Evolutionary conservation across 1,140 invertebrate species (phyloP).

Genomic region (Agraylea sexmaculata): DNA sequence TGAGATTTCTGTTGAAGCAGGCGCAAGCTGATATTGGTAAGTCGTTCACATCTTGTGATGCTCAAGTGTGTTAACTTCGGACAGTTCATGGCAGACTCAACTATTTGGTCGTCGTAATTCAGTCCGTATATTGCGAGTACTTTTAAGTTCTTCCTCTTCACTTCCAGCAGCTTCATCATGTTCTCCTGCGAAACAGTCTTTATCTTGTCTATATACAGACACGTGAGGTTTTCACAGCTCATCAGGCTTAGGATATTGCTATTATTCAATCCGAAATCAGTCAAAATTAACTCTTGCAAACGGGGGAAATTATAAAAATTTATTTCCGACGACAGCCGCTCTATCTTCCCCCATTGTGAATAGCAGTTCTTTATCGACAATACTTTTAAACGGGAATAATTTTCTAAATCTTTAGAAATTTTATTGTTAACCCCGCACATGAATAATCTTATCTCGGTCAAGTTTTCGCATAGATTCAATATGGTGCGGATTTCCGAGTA

Average conservation of each 20-base stretch:
- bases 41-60: constrained; percentile 33
- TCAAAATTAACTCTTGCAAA: constrained; percentile 28
- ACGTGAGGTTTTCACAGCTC: constrained; percentile 26
- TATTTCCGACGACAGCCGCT: constrained; percentile 14
- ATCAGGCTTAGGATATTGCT: constrained; percentile 30
- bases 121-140: constrained; percentile 34
- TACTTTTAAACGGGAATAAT: not conserved
- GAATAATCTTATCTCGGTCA: not conserved
- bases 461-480: too few relatives aligned
- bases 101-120: constrained; percentile 28
- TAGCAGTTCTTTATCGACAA: constrained; percentile 7
- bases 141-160: constrained; percentile 26
- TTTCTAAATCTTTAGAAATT: not conserved
- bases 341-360: not conserved
- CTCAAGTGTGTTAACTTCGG: constrained; percentile 28
- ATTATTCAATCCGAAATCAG: constrained; percentile 33
- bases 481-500: too few relatives aligned
- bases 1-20: constrained; percentile 22
- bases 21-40: constrained; percentile 32
- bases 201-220: constrained; percentile 36
- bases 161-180: constrained; percentile 27
- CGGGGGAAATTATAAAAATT: constrained; percentile 28
- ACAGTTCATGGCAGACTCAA: constrained; percentile 29
- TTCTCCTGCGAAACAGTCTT: constrained; percentile 27
- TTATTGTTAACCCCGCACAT: not conserved